These are phyloP conservation scores for Brotula barbata DNA, from an alignment of 2,797 vertebrate species.

Conservation along the genomic window DNA sequence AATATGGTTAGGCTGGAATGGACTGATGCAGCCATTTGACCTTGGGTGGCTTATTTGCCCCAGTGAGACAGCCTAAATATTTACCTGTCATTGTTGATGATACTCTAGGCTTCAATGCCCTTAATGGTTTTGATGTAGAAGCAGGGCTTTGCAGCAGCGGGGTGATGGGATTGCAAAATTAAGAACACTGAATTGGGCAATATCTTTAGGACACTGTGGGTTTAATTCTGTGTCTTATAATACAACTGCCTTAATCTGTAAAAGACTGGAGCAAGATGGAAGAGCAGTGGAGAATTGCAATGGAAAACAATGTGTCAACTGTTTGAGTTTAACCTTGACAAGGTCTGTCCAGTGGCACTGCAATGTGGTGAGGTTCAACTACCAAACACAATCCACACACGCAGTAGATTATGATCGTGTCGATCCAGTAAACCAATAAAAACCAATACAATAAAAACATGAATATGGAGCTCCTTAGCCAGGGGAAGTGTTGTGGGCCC, in stretches of 20 bases:
- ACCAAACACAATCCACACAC: conserved; percentile 12
- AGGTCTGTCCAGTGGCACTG: conserved; percentile 47
- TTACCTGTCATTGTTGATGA: conserved; percentile 83
- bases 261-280: conserved; percentile 70
- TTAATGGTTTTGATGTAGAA: conserved; percentile 80
- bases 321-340: conserved; percentile 70
- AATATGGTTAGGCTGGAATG: conserved; percentile 67
- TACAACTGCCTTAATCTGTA: conserved; percentile 72
- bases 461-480: background rate
- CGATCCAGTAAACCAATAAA: background rate
- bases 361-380: conserved; percentile 25
- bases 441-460: background rate
- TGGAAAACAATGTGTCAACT: conserved; percentile 70
- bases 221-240: conserved; percentile 77
- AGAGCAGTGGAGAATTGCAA: conserved; percentile 68
- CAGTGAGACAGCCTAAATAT: conserved; percentile 81
- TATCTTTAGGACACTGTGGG: conserved; percentile 72
- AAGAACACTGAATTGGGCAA: conserved; percentile 75
- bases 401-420: conserved; percentile 15
- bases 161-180: conserved; percentile 79
- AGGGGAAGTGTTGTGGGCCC: background rate
- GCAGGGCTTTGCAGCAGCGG: conserved; percentile 68
- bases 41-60: conserved; percentile 76
- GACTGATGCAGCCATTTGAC: conserved; percentile 70
- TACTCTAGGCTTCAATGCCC: conserved; percentile 72